Conservation (phyloP, 2,888 invertebrate species). For the Caenorhabditis japonica region DNA sequence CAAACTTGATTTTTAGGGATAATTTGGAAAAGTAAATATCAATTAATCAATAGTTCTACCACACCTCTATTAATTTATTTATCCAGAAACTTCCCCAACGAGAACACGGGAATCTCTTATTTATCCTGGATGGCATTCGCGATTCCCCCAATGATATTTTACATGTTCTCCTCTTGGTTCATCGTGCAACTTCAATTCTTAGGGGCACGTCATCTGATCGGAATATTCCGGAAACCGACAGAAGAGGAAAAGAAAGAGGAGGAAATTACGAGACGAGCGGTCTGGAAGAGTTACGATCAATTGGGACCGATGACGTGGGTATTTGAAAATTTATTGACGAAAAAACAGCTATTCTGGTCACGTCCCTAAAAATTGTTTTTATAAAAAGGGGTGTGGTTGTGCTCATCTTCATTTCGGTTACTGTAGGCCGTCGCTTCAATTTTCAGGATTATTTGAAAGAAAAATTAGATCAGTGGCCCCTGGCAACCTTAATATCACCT, state of each 20-base stretch:
- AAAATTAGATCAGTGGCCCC: too few species aligned
- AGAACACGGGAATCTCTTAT: slow-evolving; percentile 63
- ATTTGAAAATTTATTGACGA: not conserved
- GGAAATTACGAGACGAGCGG: slow-evolving; percentile 49
- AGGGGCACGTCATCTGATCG: slow-evolving; percentile 55
- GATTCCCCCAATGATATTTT: slow-evolving; percentile 67
- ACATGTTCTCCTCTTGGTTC: slow-evolving; percentile 69
- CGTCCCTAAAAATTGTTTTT: not conserved
- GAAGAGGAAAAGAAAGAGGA: slow-evolving; percentile 61
- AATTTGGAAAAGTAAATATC: slow-evolving; percentile 55
- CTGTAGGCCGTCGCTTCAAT: too few species aligned
- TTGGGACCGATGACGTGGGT: slow-evolving; percentile 65
- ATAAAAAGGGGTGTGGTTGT: too few species aligned
- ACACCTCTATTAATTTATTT: too few species aligned
- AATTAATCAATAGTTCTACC: too few species aligned
- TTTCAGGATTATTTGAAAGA: too few species aligned
- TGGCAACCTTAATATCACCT: too few species aligned
- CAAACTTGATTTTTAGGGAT: slow-evolving; percentile 64
- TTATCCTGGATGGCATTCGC: slow-evolving; percentile 70
- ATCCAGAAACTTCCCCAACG: slow-evolving; percentile 60
- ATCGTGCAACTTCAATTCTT: slow-evolving; percentile 67
- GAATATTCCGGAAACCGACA: slow-evolving; percentile 53
- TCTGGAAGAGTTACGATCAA: slow-evolving; percentile 56
- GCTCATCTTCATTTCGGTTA: too few species aligned
- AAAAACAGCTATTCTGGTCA: too few species aligned